Conservation (phyloP, 1,140 invertebrate genomes). For the Fopius arisanus region DNA sequence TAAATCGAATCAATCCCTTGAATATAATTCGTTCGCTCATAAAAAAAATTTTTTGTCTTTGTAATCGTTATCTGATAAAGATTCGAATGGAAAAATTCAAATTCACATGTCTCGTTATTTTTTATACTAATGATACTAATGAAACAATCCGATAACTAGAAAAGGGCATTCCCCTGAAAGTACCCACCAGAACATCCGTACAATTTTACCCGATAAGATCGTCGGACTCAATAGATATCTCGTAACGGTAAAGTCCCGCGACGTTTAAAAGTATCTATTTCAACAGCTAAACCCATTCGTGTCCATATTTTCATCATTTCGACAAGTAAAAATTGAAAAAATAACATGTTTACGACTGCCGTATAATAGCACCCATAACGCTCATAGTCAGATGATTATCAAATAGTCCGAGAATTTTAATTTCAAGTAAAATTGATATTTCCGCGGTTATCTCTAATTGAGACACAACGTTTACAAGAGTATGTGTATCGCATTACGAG, state of each 20-base stretch:
- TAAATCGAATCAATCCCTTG: too few relatives aligned
- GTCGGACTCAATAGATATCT: background rate
- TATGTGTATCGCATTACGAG: constrained; percentile 15
- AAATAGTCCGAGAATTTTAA: constrained; percentile 8
- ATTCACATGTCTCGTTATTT: too few relatives aligned
- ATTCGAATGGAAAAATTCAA: too few relatives aligned
- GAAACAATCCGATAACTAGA: background rate
- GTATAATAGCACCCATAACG: background rate
- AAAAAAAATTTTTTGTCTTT: too few relatives aligned
- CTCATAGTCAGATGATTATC: background rate
- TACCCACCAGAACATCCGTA: background rate
- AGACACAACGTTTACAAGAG: constrained; percentile 17
- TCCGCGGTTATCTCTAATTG: constrained; percentile 16
- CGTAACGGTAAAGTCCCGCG: background rate
- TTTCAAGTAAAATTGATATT: constrained; percentile 13
- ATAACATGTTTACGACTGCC: constrained; percentile 1
- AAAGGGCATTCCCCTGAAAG: background rate
- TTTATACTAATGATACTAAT: too few relatives aligned
- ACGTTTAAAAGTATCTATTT: constrained; percentile 7
- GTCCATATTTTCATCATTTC: background rate
- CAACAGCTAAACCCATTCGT: background rate
- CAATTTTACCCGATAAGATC: background rate
- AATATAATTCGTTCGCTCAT: too few relatives aligned
- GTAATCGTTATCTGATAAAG: too few relatives aligned
- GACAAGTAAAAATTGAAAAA: background rate